Evolutionary conservation across 2,113 vertebrate genomes (phyloP).

Genomic region (Pollachius pollachius): DNA sequence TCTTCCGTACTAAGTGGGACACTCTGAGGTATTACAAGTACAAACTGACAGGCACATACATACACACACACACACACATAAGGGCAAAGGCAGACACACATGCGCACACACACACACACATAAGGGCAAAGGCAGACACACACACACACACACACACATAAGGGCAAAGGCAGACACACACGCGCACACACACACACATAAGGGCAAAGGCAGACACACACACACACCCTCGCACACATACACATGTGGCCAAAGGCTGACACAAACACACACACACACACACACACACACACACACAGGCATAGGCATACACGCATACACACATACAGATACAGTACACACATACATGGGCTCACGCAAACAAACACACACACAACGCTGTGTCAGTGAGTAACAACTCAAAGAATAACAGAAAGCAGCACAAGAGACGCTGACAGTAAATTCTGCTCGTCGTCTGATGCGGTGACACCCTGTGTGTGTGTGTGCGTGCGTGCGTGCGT

Average conservation of each 20-base stretch:
- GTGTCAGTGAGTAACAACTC: not conserved
- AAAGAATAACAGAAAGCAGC: constrained; percentile 41
- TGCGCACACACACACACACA: too few relatives aligned
- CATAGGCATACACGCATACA: constrained; percentile 30
- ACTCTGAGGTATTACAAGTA: too few relatives aligned
- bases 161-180: too few relatives aligned
- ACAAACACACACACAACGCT: not conserved
- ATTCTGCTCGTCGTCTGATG: constrained; percentile 35
- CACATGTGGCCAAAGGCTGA: too few relatives aligned
- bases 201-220: too few relatives aligned
- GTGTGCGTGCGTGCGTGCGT: not conserved
- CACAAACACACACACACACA: constrained; percentile 5
- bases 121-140: too few relatives aligned
- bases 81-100: too few relatives aligned
- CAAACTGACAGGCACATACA: not conserved
- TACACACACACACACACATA: not conserved
- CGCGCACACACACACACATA: too few relatives aligned
- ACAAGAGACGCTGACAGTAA: constrained; percentile 32
- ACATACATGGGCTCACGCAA: not conserved
- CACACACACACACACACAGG: constrained; percentile 27
- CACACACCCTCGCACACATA: too few relatives aligned
- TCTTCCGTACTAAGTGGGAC: too few relatives aligned
- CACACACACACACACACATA: too few relatives aligned
- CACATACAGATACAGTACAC: constrained; percentile 14
- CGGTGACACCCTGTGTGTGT: constrained; percentile 14